phyloP scores from a whole-genome alignment of 1,140 invertebrate genomes.

The Helicoverpa armigera region DNA sequence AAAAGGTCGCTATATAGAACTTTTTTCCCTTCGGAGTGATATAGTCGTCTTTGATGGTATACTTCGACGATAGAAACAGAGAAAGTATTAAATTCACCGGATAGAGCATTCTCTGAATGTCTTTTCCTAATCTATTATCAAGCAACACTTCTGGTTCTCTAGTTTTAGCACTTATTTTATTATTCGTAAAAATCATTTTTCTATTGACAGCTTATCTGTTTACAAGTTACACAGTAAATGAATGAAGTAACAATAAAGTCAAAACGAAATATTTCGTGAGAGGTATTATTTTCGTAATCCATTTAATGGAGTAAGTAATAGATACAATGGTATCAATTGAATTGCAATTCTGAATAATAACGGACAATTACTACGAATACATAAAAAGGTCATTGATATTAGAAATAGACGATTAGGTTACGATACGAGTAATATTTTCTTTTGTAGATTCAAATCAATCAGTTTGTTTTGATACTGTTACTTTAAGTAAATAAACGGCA shows the following conservation, averaged over 20 bases:
- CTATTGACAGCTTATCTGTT: not conserved
- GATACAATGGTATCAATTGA: too few relatives aligned
- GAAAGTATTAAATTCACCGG: not conserved
- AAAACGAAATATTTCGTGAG: not conserved
- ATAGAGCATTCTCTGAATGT: constrained; percentile 1
- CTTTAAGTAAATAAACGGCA: too few relatives aligned
- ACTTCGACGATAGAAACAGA: not conserved
- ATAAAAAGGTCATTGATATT: too few relatives aligned
- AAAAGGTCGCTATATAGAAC: not conserved
- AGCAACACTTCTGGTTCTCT: not conserved
- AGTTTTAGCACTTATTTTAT: not conserved
- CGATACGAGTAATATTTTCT: too few relatives aligned
- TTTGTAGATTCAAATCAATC: too few relatives aligned
- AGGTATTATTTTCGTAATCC: too few relatives aligned
- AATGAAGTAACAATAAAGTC: not conserved
- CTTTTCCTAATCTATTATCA: not conserved
- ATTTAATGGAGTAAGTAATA: too few relatives aligned
- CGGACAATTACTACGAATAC: too few relatives aligned
- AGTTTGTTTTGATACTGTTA: too few relatives aligned
- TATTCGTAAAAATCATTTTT: not conserved
- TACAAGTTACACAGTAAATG: not conserved
- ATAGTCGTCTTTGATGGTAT: not conserved
- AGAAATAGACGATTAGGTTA: too few relatives aligned
- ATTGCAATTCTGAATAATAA: too few relatives aligned
- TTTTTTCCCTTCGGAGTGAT: constrained; percentile 1